Conservation (phyloP, 1,140 invertebrate species). For the Sitodiplosis mosellana region DNA sequence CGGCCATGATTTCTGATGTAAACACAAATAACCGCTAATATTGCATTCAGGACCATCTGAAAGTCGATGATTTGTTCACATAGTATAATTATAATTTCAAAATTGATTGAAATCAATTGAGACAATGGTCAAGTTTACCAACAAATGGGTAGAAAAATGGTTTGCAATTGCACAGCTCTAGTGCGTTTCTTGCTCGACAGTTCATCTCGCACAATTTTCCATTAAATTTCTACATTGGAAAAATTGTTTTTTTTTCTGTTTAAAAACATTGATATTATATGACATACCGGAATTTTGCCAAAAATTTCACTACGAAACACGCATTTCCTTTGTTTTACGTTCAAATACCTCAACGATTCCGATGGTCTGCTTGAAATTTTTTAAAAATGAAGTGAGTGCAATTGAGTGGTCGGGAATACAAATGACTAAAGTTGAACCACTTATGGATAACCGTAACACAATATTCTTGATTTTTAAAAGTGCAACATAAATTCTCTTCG, state of each 20-base stretch:
- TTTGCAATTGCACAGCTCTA: constrained; percentile 24
- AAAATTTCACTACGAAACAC: constrained; percentile 21
- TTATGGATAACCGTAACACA: no score
- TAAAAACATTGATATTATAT: neutral
- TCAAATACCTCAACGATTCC: constrained; percentile 13
- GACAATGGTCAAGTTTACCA: constrained; percentile 6
- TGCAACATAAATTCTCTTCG: no score
- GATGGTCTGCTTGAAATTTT: constrained; percentile 10
- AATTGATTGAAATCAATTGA: neutral
- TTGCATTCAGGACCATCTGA: constrained; percentile 16
- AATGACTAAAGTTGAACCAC: no score
- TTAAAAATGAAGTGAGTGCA: neutral
- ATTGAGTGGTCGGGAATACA: no score
- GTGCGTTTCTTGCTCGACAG: constrained; percentile 20
- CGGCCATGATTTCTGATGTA: constrained; percentile 22
- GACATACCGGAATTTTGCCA: constrained; percentile 13
- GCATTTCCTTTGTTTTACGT: constrained; percentile 19
- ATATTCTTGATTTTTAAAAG: no score
- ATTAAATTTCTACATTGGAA: constrained; percentile 14
- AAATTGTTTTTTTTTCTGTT: neutral
- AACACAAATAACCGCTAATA: constrained; percentile 21
- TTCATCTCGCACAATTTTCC: constrained; percentile 18
- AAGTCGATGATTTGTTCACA: neutral
- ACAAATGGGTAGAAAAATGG: constrained; percentile 22
- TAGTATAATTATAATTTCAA: neutral